Conservation (phyloP, 2,113 vertebrate species). For the Pithys albifrons region DNA sequence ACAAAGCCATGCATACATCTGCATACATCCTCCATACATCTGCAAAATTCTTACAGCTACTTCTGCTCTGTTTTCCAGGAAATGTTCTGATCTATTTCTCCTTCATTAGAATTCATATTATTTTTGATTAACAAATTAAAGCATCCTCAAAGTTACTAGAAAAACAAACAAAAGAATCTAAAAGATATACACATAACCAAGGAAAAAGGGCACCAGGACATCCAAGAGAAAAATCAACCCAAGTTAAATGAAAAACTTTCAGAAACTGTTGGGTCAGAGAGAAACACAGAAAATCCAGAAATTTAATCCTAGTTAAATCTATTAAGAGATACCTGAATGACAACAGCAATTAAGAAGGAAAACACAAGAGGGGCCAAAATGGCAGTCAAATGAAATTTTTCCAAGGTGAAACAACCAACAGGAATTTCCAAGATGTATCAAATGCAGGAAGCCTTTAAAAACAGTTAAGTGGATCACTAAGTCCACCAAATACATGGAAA, state of each 20-base stretch:
- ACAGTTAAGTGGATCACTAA: too few species aligned
- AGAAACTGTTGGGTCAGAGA: neutral
- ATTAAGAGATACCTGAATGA: neutral
- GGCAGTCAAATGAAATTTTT: neutral
- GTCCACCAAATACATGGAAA: neutral
- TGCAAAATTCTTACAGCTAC: neutral
- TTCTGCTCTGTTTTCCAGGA: neutral
- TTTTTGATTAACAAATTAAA: neutral
- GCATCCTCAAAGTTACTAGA: neutral
- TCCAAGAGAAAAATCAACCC: neutral
- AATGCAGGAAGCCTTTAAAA: neutral
- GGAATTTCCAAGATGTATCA: neutral
- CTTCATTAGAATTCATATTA: neutral
- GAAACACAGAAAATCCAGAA: neutral
- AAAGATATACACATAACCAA: neutral
- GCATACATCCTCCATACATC: neutral
- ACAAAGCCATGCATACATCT: neutral
- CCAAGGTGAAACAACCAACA: neutral
- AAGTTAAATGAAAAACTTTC: neutral
- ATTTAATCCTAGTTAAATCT: neutral
- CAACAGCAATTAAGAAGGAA: neutral
- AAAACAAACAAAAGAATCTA: neutral
- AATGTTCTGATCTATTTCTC: neutral
- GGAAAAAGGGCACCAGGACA: neutral
- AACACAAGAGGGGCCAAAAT: neutral